Evolutionary conservation across 2,797 vertebrate genomes (phyloP).

Genomic region (Sebastiscus tertius): DNA sequence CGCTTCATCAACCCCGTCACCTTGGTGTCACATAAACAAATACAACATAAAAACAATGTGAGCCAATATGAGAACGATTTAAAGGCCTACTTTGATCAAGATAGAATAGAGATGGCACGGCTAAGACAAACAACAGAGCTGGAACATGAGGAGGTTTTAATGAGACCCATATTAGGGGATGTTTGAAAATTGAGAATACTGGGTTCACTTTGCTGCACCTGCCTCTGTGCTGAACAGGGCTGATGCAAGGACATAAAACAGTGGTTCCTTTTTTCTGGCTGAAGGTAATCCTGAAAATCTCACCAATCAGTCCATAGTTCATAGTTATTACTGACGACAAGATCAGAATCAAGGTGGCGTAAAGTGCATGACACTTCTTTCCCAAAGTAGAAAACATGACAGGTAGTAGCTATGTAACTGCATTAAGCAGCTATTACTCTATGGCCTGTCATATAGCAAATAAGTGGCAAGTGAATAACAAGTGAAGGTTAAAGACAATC

Average conservation of each 20-base stretch:
- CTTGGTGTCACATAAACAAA: slow-evolving; percentile 63
- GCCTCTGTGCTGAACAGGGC: neutral
- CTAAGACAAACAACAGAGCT: slow-evolving; percentile 21
- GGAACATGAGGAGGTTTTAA: slow-evolving; percentile 41
- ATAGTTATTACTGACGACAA: neutral
- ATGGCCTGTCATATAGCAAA: neutral
- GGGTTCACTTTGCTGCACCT: slow-evolving; percentile 10
- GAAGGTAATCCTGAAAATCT: neutral
- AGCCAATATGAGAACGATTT: slow-evolving; percentile 7
- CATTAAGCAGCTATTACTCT: too few relatives aligned
- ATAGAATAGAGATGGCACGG: slow-evolving; percentile 12
- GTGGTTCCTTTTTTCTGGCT: too few relatives aligned
- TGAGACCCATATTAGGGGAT: slow-evolving; percentile 31
- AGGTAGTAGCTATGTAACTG: too few relatives aligned
- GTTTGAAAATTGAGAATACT: slow-evolving; percentile 1
- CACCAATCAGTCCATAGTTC: neutral
- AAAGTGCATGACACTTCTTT: neutral
- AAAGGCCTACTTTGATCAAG: slow-evolving; percentile 49
- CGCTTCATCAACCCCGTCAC: slow-evolving; percentile 37
- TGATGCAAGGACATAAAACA: neutral
- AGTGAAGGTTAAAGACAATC: neutral
- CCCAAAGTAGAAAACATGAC: neutral
- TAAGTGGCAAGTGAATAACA: neutral
- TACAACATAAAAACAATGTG: slow-evolving; percentile 25
- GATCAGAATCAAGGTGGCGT: neutral